Base-by-base conservation (phyloP, 2,888 invertebrate species). In the Metallyticus violacea region DNA sequence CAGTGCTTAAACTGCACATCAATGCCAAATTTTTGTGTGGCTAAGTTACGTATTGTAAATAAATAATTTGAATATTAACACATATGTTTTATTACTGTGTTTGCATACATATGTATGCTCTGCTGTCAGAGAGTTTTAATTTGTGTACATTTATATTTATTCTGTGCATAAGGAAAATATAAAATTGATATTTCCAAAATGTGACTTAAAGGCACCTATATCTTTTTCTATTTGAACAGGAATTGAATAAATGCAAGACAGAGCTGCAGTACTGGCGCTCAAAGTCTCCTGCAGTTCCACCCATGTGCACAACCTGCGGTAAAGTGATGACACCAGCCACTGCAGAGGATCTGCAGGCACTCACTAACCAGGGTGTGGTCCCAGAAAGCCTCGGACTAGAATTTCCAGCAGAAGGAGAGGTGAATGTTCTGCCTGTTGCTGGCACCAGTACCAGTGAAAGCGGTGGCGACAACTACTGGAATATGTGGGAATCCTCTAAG, bases 261-360 rank as follows among this genome's bases (percentile, higher is more conserved):
- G 97, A 97, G 92, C 92, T 97, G 90, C 97, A 97, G 92, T 97
- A 97, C 92, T 97, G 97, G 97, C 95, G 97, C 87, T 97, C 97
- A 79, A 97, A 97, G 89, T 97, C 97, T 88, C 97, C 97, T 15
- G 96, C 97, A 88, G 94, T 94, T 89, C 93, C 94, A 89, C 94
- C 95, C 88, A 94, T 95, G 86, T 97, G 97, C 90, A 95, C 94
- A 76, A 94, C 95, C 89, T 97, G 97, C 91, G 96, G 97, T 86
- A 94, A 93, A 87, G 93, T 93, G 86, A 93, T 94, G 89, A 90
- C 92, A 15, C 92, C 93, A 7, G 91, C 94, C 85, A 93, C 93
- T 0, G 91, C 92, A 3, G 95, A 95, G 89, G 95, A 95, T 90
- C 91, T 94, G 80, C 94, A 94, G 89, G 93, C 93, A 27, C 90